Percentiles rank a stretch among this genome's conserved stretches.
These are phyloP conservation scores for Forbesichthys agassizii DNA, from an alignment of 2,113 vertebrate species.

Conservation along the genomic window DNA sequence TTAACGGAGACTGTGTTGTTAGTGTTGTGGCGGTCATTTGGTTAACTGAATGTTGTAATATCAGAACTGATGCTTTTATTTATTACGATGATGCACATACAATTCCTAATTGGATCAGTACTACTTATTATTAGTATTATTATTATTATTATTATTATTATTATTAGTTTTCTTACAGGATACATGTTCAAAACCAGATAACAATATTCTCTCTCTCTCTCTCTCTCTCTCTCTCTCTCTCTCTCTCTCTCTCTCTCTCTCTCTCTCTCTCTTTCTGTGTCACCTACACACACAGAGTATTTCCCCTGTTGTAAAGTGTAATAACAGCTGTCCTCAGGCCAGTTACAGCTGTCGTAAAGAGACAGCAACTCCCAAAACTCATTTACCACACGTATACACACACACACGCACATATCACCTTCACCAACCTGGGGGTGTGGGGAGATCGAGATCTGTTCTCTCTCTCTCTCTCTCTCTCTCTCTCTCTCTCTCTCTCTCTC, in stretches of 20 bases:
- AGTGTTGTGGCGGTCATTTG: slow-evolving; percentile 3
- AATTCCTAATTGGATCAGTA: slow-evolving; percentile 11
- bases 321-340: slow-evolving; percentile 73
- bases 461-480: slow-evolving; percentile 7
- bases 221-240: slow-evolving; percentile 22
- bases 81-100: slow-evolving; percentile 21
- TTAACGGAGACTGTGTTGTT: slow-evolving; percentile 5
- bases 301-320: slow-evolving; percentile 68
- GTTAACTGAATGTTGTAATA: neutral
- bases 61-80: slow-evolving; percentile 14
- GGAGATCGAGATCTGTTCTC: slow-evolving; percentile 33
- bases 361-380: slow-evolving; percentile 72
- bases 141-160: neutral
- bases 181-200: slow-evolving; percentile 3
- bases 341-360: slow-evolving; percentile 73
- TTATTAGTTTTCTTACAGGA: slow-evolving; percentile 11
- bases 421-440: slow-evolving; percentile 34
- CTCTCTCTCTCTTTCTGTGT: slow-evolving; percentile 24
- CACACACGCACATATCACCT: slow-evolving; percentile 12
- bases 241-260: slow-evolving; percentile 21
- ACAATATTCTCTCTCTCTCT: slow-evolving; percentile 19
- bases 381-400: slow-evolving; percentile 51
- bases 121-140: neutral
- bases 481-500: neutral
- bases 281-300: slow-evolving; percentile 38